Percentiles rank a stretch among this genome's conserved stretches.
Conservation (phyloP, 35 echinoderm and acorn worm genomes). For the Heliocidaris tuberculata region DNA sequence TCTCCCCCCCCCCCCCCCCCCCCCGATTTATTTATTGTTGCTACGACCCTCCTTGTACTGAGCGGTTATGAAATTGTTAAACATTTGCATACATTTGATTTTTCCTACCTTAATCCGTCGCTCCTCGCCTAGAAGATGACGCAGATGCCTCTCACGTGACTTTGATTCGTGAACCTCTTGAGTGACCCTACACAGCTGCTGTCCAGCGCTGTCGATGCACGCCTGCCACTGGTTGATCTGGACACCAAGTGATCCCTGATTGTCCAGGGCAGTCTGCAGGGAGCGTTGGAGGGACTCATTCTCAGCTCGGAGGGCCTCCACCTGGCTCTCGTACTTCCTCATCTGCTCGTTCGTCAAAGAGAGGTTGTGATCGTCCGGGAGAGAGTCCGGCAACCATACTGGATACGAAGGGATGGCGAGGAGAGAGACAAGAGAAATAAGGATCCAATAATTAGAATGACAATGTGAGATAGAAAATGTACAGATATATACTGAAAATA, state of each 20-base stretch:
- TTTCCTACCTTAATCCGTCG: neutral
- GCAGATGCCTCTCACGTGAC: conserved; percentile 14
- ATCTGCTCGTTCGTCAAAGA: conserved; percentile 34
- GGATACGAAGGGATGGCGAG: neutral
- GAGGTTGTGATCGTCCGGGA: neutral
- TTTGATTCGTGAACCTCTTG: conserved; percentile 14
- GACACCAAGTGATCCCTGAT: neutral
- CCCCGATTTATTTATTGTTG: too few relatives aligned
- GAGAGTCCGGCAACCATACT: neutral
- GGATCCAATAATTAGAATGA: neutral
- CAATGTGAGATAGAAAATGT: neutral
- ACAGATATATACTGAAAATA: too few relatives aligned
- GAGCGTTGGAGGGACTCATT: conserved; percentile 24
- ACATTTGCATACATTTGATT: neutral
- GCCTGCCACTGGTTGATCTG: conserved; percentile 44
- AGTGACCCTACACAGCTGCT: conserved; percentile 9
- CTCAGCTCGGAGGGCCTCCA: conserved; percentile 10
- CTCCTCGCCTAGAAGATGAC: conserved; percentile 29
- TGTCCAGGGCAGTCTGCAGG: conserved; percentile 14
- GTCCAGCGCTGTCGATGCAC: conserved; percentile 26
- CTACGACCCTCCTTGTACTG: too few relatives aligned
- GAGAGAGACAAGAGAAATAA: neutral
- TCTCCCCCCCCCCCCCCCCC: too few relatives aligned
- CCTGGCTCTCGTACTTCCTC: conserved; percentile 32
- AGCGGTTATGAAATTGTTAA: too few relatives aligned